phyloP scores from a whole-genome alignment of 2,888 invertebrate genomes.

The Hirtodrosophila duncani region DNA sequence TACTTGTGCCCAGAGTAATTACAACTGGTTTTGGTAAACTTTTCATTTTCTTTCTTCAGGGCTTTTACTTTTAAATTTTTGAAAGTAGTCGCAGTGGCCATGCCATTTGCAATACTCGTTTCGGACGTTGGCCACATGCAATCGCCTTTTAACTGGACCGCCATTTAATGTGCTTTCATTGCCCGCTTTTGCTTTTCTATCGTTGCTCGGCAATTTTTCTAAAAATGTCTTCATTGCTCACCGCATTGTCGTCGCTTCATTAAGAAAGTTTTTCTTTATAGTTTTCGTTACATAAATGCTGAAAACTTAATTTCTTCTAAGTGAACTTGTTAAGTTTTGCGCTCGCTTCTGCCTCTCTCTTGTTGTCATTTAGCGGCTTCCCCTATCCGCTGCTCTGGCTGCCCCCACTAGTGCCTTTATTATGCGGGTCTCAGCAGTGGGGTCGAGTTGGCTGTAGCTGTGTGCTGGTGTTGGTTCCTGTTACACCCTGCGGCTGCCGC shows the following conservation, averaged over 20 bases:
- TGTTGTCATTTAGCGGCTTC: conserved; percentile 32
- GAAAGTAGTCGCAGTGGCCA: not conserved
- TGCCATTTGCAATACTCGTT: too few relatives aligned
- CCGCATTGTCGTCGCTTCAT: conserved; percentile 68
- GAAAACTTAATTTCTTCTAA: conserved; percentile 71
- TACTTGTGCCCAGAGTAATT: too few relatives aligned
- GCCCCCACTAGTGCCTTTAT: too few relatives aligned
- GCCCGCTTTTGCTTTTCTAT: conserved; percentile 15
- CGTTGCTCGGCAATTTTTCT: conserved; percentile 19
- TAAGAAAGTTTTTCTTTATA: conserved; percentile 68
- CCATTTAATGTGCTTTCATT: conserved; percentile 38
- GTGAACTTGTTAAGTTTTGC: conserved; percentile 71
- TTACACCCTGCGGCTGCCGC: conserved; percentile 42
- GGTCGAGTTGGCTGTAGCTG: not conserved
- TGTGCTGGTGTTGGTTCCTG: not conserved
- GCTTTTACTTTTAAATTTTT: not conserved
- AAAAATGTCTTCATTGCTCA: conserved; percentile 46
- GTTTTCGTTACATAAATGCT: conserved; percentile 69
- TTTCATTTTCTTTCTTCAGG: too few relatives aligned
- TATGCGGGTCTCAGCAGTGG: conserved; percentile 15
- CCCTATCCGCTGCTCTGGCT: too few relatives aligned
- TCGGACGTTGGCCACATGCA: too few relatives aligned
- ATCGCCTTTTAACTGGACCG: not conserved
- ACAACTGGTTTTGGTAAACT: too few relatives aligned
- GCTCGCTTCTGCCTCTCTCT: conserved; percentile 12